These are phyloP conservation scores for Eriocheir sinensis DNA, from an alignment of 1,140 invertebrate species.

Conservation along the genomic window DNA sequence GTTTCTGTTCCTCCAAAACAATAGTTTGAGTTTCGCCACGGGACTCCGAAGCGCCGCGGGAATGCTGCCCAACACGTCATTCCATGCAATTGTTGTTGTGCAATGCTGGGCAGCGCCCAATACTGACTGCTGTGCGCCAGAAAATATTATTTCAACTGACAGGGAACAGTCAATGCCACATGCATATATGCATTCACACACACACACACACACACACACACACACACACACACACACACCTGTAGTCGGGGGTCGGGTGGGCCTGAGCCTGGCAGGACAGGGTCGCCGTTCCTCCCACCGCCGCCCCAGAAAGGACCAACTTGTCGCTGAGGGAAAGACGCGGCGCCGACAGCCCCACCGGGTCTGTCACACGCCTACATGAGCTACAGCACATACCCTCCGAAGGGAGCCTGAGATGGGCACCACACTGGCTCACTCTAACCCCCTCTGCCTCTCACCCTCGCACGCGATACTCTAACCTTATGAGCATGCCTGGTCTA, in stretches of 20 bases:
- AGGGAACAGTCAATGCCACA: no score
- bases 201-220: slow-evolving; percentile 57
- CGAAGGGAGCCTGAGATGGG: no score
- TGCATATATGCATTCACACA: slow-evolving; percentile 48
- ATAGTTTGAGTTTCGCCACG: not conserved
- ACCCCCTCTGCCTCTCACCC: no score
- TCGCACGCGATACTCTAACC: no score
- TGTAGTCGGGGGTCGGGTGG: slow-evolving; percentile 69
- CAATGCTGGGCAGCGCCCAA: no score
- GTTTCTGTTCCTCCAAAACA: not conserved
- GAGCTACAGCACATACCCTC: not conserved
- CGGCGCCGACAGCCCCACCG: slow-evolving; percentile 51
- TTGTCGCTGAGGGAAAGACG: slow-evolving; percentile 81
- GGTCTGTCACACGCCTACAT: not conserved
- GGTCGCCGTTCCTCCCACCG: slow-evolving; percentile 30
- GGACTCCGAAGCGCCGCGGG: not conserved
- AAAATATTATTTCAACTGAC: no score
- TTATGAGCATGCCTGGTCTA: no score
- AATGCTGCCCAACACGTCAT: not conserved
- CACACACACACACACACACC: slow-evolving; percentile 53
- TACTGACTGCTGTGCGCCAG: no score
- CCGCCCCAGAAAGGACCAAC: slow-evolving; percentile 47
- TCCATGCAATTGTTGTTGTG: not conserved
- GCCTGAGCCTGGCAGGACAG: slow-evolving; percentile 81
- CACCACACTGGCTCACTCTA: no score